Conservation (phyloP, 2,113 vertebrate genomes). For the Setophaga coronata region DNA sequence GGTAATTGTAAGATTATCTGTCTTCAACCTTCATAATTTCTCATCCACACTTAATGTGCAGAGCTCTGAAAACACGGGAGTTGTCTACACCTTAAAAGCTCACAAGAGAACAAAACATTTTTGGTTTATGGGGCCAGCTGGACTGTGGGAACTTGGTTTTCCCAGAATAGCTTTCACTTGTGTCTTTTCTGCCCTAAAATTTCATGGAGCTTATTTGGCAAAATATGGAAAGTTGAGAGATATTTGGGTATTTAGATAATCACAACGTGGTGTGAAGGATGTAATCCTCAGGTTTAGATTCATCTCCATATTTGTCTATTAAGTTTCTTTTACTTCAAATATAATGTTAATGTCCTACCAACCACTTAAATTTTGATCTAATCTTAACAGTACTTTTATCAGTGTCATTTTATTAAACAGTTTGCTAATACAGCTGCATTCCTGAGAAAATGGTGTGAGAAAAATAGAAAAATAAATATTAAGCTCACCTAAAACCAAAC, state of each 20-base stretch:
- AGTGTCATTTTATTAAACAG: background rate
- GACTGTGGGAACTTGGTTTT: background rate
- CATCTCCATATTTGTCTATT: background rate
- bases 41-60: background rate
- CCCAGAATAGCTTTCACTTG: background rate
- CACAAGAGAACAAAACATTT: background rate
- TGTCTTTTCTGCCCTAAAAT: background rate
- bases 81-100: background rate
- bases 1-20: background rate
- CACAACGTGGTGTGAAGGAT: background rate
- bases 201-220: background rate
- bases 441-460: background rate
- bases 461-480: background rate
- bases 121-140: background rate
- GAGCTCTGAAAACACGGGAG: background rate
- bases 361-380: background rate
- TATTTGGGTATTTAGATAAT: background rate
- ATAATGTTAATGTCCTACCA: background rate
- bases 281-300: background rate
- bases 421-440: background rate
- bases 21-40: background rate
- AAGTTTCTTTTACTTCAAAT: background rate
- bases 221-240: background rate
- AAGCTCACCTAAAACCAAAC: background rate
- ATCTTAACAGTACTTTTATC: background rate